phyloP scores from a whole-genome alignment of 2,797 vertebrate genomes.

The Melopsittacus undulatus region DNA sequence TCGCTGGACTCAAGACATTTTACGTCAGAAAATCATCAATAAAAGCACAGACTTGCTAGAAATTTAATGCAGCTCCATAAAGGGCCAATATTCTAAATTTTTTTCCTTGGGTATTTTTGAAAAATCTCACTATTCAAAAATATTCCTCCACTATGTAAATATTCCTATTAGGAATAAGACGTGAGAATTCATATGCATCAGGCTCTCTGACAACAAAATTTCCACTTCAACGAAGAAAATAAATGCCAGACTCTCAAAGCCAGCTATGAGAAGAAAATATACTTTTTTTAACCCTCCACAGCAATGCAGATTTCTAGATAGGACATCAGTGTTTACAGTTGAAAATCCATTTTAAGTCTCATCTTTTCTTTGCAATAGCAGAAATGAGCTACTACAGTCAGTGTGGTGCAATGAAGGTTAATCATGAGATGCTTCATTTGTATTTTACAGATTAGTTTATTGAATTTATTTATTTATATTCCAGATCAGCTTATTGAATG shows the following conservation, averaged over 20 bases:
- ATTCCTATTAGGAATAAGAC: background rate
- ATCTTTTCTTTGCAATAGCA: background rate
- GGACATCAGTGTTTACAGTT: background rate
- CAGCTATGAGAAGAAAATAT: background rate
- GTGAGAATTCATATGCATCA: background rate
- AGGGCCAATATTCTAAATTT: background rate
- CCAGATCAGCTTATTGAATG: background rate
- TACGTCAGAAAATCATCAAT: background rate
- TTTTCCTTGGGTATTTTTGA: background rate
- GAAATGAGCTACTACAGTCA: background rate
- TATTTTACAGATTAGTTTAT: background rate
- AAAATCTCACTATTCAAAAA: background rate
- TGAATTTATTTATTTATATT: background rate
- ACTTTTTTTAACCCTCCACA: background rate
- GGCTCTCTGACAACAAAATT: slow-evolving; percentile 20
- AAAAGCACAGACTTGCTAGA: background rate
- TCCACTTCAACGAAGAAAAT: background rate
- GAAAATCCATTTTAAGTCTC: background rate
- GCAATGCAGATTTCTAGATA: background rate
- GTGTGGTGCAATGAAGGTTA: background rate
- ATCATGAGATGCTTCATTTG: background rate
- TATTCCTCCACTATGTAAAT: background rate
- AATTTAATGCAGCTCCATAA: background rate
- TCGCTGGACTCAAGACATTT: background rate
- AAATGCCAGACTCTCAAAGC: background rate